phyloP scores from a whole-genome alignment of 1,140 invertebrate species.

The Zaprionus ghesquierei region DNA sequence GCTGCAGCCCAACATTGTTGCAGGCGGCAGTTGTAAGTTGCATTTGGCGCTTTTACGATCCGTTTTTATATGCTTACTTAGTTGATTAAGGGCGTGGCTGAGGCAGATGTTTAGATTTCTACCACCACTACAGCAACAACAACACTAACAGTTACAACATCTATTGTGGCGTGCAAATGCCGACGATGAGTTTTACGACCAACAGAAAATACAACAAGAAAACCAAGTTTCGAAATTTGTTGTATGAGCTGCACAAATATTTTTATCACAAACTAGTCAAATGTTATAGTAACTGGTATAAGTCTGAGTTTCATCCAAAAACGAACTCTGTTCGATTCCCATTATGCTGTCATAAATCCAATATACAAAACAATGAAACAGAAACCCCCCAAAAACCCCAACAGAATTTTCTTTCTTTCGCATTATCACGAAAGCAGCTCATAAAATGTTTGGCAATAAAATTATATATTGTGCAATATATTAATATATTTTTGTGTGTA shows the following conservation, averaged over 20 bases:
- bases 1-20: slow-evolving; percentile 60
- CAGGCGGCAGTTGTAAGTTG: slow-evolving; percentile 48
- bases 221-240: slow-evolving; percentile 8
- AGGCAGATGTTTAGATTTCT: slow-evolving; percentile 66
- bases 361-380: not conserved
- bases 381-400: not conserved
- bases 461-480: slow-evolving; percentile 62
- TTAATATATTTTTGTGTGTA: slow-evolving; percentile 42
- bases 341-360: not conserved
- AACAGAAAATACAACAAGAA: slow-evolving; percentile 21
- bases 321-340: not conserved
- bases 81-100: slow-evolving; percentile 73
- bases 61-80: slow-evolving; percentile 74
- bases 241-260: slow-evolving; percentile 24
- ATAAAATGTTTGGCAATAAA: slow-evolving; percentile 38
- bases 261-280: slow-evolving; percentile 24
- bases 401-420: not conserved
- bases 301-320: not conserved
- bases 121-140: not conserved
- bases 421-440: slow-evolving; percentile 12
- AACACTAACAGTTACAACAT: slow-evolving; percentile 10
- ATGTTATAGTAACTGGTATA: not conserved
- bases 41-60: slow-evolving; percentile 71
- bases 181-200: slow-evolving; percentile 33
- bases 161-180: slow-evolving; percentile 33